A percentile compares a stretch with the other conserved stretches of the same genome.
These are phyloP conservation scores for Solenopsis invicta DNA, from an alignment of 1,140 invertebrate genomes.

Conservation along the genomic window DNA sequence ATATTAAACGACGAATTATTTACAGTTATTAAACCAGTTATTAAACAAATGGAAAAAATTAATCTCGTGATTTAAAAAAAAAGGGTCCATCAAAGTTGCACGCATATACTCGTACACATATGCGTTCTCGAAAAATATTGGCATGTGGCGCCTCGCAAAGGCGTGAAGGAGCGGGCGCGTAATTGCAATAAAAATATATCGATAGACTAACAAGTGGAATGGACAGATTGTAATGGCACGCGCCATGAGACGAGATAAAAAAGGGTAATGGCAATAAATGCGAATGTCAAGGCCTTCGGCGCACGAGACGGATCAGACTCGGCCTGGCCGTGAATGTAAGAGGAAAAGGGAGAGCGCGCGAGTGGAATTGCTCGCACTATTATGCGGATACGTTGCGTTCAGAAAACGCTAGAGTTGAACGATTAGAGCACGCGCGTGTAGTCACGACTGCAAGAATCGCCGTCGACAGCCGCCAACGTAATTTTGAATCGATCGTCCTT, in stretches of 20 bases:
- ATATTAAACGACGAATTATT: neutral
- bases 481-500: constrained; percentile 44
- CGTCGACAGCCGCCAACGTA: neutral
- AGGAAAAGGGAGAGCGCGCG: neutral
- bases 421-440: constrained; percentile 14
- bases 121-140: neutral
- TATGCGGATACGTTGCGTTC: constrained; percentile 50
- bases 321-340: constrained; percentile 3
- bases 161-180: neutral
- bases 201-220: constrained; percentile 41
- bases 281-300: constrained; percentile 53
- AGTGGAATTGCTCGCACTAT: constrained; percentile 17
- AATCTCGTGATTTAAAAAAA: neutral
- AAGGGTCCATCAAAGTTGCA: neutral
- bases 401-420: constrained; percentile 6
- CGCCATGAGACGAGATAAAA: constrained; percentile 40
- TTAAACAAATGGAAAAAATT: neutral
- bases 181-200: constrained; percentile 30
- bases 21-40: neutral
- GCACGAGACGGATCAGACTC: constrained; percentile 48
- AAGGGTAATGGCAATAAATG: constrained; percentile 53
- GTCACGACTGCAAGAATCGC: constrained; percentile 33
- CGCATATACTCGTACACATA: neutral
- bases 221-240: constrained; percentile 32
- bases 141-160: neutral